Base-by-base conservation (phyloP, 2,888 invertebrate species). In the Phalera bucephala region DNA sequence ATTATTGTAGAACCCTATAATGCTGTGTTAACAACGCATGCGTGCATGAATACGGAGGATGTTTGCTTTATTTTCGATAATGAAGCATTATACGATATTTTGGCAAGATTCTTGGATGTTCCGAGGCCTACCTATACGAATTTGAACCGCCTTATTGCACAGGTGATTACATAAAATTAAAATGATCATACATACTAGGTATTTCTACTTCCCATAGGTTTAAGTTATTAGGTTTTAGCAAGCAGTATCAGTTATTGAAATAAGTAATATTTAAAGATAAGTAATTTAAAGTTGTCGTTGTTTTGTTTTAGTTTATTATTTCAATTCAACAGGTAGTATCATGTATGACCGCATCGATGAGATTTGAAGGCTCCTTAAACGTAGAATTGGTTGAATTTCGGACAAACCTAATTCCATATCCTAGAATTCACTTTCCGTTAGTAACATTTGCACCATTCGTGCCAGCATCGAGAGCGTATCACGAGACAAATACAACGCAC, bases 351-450 rank as follows among this genome's bases (percentile, higher is more conserved):
- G 92, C 94, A 4, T 93, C 95, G 0, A 80, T 94, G 55, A 89
- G 95, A 41, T 95, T 94, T 52, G 91, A 93, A 59, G 94, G 94
- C 0, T 90, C 92, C 1, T 68, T 92, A 12, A 94, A 93, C 57
- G 91, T 94, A 0, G 91, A 91, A 57, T 80, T 97, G 29, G 91
- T 92, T 5, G 96, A 96, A 70, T 94, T 96, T 62, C 93, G 94
- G 71, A 96, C 95, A 1, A 95, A 95, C 67, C 76, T 96, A 37
- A 94, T 97, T 19, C 97, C 97, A 0, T 97, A 95, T 77, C 96
- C 96, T 0, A 91, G 97, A 64, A 95, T 97, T 36, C 97, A 97
- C 70, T 97, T 95, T 72, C 96, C 97, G 0, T 76, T 97, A 30
- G 91, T 95, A 46, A 95, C 93, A 20, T 97, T 93, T 80, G 93